Evolutionary conservation across 2,797 vertebrate genomes (phyloP).

Genomic region (Squalus acanthias): DNA sequence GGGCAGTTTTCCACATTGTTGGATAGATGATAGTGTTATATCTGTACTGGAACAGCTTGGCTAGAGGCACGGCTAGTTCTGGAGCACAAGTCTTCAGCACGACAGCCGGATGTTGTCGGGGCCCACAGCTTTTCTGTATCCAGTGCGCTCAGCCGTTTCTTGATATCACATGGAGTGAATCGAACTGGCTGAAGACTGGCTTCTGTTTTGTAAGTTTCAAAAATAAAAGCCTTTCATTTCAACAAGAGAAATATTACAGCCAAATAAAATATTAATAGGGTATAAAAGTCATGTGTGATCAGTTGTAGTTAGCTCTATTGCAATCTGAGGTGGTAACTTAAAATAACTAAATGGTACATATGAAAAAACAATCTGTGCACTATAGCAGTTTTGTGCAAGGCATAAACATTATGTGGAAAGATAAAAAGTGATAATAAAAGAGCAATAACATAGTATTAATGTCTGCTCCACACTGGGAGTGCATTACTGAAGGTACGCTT

Average conservation of each 20-base stretch:
- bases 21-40: too few species aligned
- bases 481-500: not conserved
- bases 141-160: too few species aligned
- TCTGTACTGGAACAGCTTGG: too few species aligned
- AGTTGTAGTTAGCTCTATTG: not conserved
- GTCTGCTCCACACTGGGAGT: not conserved
- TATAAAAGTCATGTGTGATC: not conserved
- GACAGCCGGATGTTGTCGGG: too few species aligned
- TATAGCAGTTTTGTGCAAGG: not conserved
- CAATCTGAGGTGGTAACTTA: not conserved
- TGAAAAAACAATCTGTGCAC: not conserved
- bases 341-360: not conserved
- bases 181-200: too few species aligned
- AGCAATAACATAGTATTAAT: not conserved
- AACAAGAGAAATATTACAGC: not conserved
- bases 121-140: too few species aligned
- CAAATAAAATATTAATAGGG: not conserved
- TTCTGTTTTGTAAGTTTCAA: not conserved
- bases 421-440: not conserved
- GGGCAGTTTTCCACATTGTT: too few species aligned
- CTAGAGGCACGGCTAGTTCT: too few species aligned
- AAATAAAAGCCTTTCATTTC: not conserved
- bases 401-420: not conserved
- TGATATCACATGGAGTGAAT: too few species aligned
- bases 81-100: too few species aligned